Evolutionary conservation across 37 sponge, comb jelly and placozoan genomes (phyloP).

Genomic region (Spongilla lacustris): DNA sequence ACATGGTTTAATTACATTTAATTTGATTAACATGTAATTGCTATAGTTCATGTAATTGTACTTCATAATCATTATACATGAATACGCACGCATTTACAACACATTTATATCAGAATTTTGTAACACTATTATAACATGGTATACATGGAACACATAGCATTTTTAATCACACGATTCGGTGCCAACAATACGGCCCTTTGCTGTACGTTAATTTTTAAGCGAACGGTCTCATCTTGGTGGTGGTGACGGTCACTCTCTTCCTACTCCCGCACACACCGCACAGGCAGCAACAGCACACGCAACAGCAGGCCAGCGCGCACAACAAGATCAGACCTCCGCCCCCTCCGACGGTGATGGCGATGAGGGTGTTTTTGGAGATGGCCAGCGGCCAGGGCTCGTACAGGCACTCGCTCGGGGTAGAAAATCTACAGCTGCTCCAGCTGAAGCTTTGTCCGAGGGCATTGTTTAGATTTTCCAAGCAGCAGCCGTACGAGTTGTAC

Average conservation of each 20-base stretch:
- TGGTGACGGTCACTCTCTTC: neutral
- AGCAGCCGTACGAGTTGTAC: neutral
- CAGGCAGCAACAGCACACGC: neutral
- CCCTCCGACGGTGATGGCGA: neutral
- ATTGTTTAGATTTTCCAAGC: neutral
- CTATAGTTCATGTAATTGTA: too few species aligned
- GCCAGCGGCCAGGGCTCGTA: neutral
- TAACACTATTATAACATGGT: too few species aligned
- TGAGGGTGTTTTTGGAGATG: neutral
- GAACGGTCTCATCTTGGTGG: neutral
- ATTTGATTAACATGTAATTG: too few species aligned
- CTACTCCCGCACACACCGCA: neutral
- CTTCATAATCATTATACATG: too few species aligned
- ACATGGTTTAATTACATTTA: too few species aligned
- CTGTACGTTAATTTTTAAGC: neutral
- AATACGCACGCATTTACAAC: too few species aligned
- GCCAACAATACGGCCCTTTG: too few species aligned
- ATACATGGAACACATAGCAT: too few species aligned
- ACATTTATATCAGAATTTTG: too few species aligned
- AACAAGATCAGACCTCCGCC: neutral
- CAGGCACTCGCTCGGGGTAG: neutral
- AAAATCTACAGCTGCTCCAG: neutral
- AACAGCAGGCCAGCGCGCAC: neutral
- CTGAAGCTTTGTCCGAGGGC: neutral
- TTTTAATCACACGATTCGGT: too few species aligned